Base-by-base conservation (phyloP, 35 echinoderm and acorn worm species). In the Chiridota heheva region DNA sequence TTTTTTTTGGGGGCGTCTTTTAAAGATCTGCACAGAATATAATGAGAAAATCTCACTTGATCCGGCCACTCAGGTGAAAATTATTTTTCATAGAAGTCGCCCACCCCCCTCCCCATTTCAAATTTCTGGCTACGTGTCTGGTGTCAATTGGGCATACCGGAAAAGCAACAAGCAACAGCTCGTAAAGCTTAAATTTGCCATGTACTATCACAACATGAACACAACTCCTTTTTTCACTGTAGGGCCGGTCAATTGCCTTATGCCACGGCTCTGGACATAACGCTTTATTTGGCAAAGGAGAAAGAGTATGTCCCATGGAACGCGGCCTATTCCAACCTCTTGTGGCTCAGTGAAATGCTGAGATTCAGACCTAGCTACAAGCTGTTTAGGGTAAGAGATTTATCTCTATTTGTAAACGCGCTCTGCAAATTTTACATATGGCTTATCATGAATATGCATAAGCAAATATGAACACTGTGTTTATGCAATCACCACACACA, bases 281-380 rank as follows among this genome's bases (percentile, higher is more conserved):
- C 85, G 0, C 82, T 88, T 15, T 98, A 98, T 48, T 61, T 98
- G 22, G 34, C 38, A 10, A 10, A 46, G 2, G 95, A 98, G 27
- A 13, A 33, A 0, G 81, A 91, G 12, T 98, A 83, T 65, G 70
- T 91, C 38, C 95, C 95, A 16, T 98, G 95, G 95, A 81, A 91
- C 38, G 73, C 95, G 1, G 88, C 88, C 1, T 88, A 76, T 38
- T 81, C 60, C 26, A 81, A 75, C 62, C 38, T 98, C 0, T 35
- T 87, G 62, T 91, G 84, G 80, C 31, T 98, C 8, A 56, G 95
- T 4, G 89, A 88, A 41, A 85, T 91, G 31, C 76, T 98, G 2
- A 48, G 85, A 17, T 91, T 63, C 74, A 71, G 80, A 24, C 88
- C 95, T 1, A 63, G 46, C 2, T 98, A 73, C 53, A 85, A 55